These are phyloP conservation scores for Salvelinus namaycush DNA, from an alignment of 2,113 vertebrate genomes.

Conservation along the genomic window DNA sequence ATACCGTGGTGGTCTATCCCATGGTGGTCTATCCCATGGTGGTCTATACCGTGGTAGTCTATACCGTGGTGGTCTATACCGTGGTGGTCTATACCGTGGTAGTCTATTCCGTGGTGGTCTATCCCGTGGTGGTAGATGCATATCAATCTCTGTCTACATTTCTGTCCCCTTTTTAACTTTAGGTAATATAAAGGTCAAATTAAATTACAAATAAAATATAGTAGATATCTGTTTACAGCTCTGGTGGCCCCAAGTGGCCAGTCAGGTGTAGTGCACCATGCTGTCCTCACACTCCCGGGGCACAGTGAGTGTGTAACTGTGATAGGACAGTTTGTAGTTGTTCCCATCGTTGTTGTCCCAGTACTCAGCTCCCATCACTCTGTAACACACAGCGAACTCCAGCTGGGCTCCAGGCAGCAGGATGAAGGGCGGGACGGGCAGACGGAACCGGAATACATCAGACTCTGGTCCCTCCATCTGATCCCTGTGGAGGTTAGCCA, in stretches of 20 bases:
- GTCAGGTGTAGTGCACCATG: conserved; percentile 92
- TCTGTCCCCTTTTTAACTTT: no score
- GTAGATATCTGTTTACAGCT: neutral
- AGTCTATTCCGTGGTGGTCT: no score
- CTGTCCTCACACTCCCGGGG: conserved; percentile 90
- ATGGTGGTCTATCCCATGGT: no score
- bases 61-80: no score
- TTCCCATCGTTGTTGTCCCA: conserved; percentile 91
- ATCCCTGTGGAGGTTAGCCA: no score
- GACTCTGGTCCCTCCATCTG: conserved; percentile 21
- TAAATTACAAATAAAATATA: no score
- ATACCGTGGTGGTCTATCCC: no score
- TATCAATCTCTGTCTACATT: no score
- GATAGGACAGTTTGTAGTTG: conserved; percentile 87
- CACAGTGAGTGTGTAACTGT: conserved; percentile 82
- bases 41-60: no score
- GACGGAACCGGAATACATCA: conserved; percentile 86
- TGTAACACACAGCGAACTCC: conserved; percentile 87
- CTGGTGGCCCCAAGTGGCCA: conserved; percentile 19
- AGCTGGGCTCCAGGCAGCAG: conserved; percentile 79
- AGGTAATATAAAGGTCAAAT: no score
- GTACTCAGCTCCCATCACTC: conserved; percentile 72
- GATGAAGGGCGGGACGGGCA: conserved; percentile 87
- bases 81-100: no score
- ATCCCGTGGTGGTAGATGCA: no score